Evolutionary conservation across 2,113 vertebrate genomes (phyloP).

Genomic region (Paratilapia polleni): DNA sequence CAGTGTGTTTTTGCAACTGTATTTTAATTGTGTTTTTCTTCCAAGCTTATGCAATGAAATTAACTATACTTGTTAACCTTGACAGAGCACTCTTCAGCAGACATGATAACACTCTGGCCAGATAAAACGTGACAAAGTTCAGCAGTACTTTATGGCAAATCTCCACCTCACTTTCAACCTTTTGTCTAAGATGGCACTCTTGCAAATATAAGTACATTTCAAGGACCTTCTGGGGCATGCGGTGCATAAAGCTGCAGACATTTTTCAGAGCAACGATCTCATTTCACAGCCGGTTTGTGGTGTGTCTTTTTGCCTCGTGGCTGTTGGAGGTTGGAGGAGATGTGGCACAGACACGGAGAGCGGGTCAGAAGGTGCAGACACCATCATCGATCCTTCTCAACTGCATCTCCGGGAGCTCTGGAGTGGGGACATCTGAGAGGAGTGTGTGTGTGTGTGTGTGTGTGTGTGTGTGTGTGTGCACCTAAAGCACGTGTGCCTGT

Average conservation of each 20-base stretch:
- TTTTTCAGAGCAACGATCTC: conserved; percentile 39
- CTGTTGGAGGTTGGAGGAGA: conserved; percentile 31
- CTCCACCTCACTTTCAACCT: conserved; percentile 14
- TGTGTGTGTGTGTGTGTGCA: not conserved
- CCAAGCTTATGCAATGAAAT: not conserved
- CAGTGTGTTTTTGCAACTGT: not conserved
- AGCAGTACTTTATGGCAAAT: conserved; percentile 12
- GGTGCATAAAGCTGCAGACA: conserved; percentile 29
- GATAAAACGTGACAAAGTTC: conserved; percentile 17
- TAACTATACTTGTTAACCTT: conserved; percentile 28
- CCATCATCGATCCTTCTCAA: conserved; percentile 55
- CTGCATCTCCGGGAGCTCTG: conserved; percentile 31
- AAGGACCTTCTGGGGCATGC: conserved; percentile 26
- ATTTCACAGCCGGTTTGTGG: conserved; percentile 43
- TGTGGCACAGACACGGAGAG: conserved; percentile 7
- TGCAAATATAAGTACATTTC: conserved; percentile 35
- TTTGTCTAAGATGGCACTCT: conserved; percentile 40
- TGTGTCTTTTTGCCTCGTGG: conserved; percentile 1
- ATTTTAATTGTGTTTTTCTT: conserved; percentile 16
- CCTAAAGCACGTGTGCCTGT: not conserved
- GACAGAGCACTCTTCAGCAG: not conserved
- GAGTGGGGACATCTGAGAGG: conserved; percentile 22
- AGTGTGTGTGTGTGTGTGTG: not conserved
- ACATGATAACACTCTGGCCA: not conserved
- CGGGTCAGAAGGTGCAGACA: conserved; percentile 53